Percentiles rank a stretch among this genome's conserved stretches.
Evolutionary conservation across 2,113 vertebrate genomes (phyloP).

Genomic region (Steatornis caripensis): DNA sequence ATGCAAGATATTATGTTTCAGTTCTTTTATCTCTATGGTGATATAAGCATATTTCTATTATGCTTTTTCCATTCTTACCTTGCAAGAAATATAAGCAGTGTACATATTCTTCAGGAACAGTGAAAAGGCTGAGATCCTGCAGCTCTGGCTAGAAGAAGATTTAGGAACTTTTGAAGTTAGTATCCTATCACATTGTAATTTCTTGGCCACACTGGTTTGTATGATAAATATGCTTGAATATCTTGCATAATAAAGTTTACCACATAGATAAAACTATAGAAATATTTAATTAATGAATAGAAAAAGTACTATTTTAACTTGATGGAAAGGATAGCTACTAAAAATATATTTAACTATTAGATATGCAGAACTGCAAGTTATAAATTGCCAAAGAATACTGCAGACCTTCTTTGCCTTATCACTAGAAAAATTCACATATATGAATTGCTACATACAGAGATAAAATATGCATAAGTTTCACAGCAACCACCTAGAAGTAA

Average conservation of each 20-base stretch:
- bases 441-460: not conserved
- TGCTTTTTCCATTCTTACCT: fast-evolving
- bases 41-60: not conserved
- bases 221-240: not conserved
- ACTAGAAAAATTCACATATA: not conserved
- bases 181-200: not conserved
- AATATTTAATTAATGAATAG: not conserved
- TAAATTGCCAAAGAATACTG: not conserved
- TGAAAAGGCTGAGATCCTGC: not conserved
- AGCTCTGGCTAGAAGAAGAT: not conserved
- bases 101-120: not conserved
- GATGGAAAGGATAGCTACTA: not conserved
- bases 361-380: not conserved
- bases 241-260: not conserved
- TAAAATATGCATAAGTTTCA: not conserved
- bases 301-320: not conserved
- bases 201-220: not conserved
- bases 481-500: not conserved
- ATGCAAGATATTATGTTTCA: not conserved
- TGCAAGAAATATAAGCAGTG: not conserved
- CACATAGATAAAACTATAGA: not conserved
- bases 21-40: not conserved
- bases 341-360: not conserved
- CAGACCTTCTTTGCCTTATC: not conserved
- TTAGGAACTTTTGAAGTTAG: not conserved